phyloP scores from a whole-genome alignment of 30 jellyfish, hydroid and myxozoan species.

The Turritopsis rubra region DNA sequence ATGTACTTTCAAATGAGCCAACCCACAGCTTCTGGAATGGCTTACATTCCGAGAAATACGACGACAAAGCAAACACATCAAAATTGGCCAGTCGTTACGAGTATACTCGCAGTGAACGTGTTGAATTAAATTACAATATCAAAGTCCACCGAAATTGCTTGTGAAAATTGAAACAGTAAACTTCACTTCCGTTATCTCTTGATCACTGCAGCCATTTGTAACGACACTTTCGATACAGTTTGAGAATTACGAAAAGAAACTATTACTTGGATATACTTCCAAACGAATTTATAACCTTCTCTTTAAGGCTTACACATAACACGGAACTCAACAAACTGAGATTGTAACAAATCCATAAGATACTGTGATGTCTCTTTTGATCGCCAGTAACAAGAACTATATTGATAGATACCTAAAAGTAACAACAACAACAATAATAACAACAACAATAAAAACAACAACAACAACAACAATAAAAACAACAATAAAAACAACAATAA shows the following conservation, averaged over 20 bases:
- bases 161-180: no score
- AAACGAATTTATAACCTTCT: slow-evolving; percentile 19
- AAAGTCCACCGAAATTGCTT: no score
- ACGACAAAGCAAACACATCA: no score
- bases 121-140: no score
- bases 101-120: no score
- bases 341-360: slow-evolving; percentile 33
- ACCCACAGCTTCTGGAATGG: no score
- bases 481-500: no score
- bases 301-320: slow-evolving; percentile 77
- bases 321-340: slow-evolving; percentile 64
- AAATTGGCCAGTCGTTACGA: no score
- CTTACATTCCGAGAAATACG: no score
- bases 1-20: no score
- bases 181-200: not conserved
- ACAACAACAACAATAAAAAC: no score
- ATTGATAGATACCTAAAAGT: not conserved
- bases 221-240: not conserved
- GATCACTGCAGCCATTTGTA: not conserved
- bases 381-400: slow-evolving; percentile 24
- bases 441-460: not conserved
- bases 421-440: not conserved
- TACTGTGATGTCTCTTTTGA: slow-evolving; percentile 25
- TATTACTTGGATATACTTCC: not conserved
- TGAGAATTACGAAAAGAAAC: not conserved